Evolutionary conservation across 2,797 vertebrate species (phyloP).

Genomic region (Oreonectes daqikongensis): DNA sequence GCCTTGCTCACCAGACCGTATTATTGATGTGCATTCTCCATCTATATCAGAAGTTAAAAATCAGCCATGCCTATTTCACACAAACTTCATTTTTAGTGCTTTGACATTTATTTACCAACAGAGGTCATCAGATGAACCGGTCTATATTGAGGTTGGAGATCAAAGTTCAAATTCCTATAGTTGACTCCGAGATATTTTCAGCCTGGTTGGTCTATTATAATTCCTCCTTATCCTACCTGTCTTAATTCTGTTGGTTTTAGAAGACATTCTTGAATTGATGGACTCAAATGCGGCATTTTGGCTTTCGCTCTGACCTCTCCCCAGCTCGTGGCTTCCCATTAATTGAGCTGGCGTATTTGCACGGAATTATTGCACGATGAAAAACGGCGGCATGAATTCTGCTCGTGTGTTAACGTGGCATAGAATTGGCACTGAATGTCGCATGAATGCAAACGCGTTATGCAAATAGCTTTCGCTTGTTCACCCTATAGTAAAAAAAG

Average conservation of each 20-base stretch:
- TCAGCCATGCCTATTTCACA: neutral
- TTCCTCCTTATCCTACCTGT: neutral
- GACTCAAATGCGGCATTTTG: constrained; percentile 24
- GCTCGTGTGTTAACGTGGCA: neutral
- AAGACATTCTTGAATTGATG: neutral
- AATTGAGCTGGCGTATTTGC: constrained; percentile 41
- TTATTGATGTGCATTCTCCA: constrained; percentile 22
- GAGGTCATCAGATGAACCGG: constrained; percentile 22
- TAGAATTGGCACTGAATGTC: neutral
- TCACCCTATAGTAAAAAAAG: neutral
- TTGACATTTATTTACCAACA: constrained; percentile 38
- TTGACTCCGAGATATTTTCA: neutral
- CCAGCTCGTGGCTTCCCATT: constrained; percentile 8
- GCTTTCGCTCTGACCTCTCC: constrained; percentile 39
- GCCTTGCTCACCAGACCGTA: constrained; percentile 4
- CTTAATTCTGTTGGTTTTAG: neutral
- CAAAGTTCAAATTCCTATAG: neutral
- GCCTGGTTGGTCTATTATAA: neutral
- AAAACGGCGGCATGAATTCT: neutral
- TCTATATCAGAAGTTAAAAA: constrained; percentile 24
- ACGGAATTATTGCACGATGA: constrained; percentile 7
- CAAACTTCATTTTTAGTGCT: constrained; percentile 34
- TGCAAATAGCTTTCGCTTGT: neutral
- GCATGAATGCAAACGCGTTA: constrained; percentile 4
- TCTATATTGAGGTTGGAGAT: constrained; percentile 8